Evolutionary conservation across 2,888 invertebrate genomes (phyloP).

Genomic region (Heterodera filipjevi): DNA sequence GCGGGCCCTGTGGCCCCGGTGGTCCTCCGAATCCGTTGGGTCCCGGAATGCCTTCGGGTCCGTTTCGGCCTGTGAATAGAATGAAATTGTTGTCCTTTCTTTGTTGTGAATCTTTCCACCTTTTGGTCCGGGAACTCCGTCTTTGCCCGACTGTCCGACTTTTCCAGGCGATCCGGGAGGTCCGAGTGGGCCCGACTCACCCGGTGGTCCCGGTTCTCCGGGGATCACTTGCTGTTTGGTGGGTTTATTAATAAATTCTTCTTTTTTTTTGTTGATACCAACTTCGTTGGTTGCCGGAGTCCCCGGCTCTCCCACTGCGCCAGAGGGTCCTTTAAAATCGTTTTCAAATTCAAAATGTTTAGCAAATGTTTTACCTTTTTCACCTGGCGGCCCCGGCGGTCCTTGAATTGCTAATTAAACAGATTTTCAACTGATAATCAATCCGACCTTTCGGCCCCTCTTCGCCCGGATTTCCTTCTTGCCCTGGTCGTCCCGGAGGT

Average conservation of each 20-base stretch:
- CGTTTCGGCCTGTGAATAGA: slow-evolving; percentile 1
- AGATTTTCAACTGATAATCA: background rate
- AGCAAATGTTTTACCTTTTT: background rate
- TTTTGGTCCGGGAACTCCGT: slow-evolving; percentile 19
- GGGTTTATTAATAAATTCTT: background rate
- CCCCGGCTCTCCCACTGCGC: slow-evolving; percentile 15
- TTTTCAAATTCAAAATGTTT: background rate
- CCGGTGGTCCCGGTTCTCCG: slow-evolving; percentile 21
- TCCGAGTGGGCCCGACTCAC: slow-evolving; percentile 17
- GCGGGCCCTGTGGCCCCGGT: slow-evolving; percentile 4
- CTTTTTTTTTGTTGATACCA: background rate
- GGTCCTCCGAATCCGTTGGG: slow-evolving; percentile 18
- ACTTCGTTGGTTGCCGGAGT: slow-evolving; percentile 22
- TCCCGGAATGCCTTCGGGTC: slow-evolving; percentile 25
- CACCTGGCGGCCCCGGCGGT: slow-evolving; percentile 2
- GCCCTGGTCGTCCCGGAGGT: background rate
- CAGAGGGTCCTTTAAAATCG: background rate
- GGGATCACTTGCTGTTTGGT: background rate
- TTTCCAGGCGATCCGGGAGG: slow-evolving; percentile 23
- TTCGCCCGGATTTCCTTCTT: background rate
- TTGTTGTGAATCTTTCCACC: background rate
- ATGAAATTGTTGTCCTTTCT: background rate
- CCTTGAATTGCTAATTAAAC: background rate
- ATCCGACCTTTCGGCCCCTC: slow-evolving; percentile 1
- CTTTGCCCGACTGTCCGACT: slow-evolving; percentile 19